Evolutionary conservation across 1,140 invertebrate species (phyloP), one percentile per base, ranked within the genome.

Genomic region (Mactra quadrangularis): DNA sequence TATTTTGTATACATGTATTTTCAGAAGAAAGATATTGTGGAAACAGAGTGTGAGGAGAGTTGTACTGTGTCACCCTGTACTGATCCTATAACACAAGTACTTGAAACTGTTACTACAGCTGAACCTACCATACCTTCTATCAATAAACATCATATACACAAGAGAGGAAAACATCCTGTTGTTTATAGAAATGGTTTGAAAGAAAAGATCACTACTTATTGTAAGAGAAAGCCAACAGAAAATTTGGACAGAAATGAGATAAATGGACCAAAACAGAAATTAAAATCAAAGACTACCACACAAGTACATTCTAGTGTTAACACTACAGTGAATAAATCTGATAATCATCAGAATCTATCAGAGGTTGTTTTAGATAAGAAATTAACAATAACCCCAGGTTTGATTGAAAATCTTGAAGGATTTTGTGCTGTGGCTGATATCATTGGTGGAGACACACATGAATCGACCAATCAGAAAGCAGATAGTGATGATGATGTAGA

Each of bases 401-500:
- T 86, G 33, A 86, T 86, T 22, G 85, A 84, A 45, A 86, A 86
- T 59, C 52, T 86, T n/a, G 85, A 86, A 55, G 60, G 85, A 52
- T 86, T 86, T 53, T 86, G 85, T 86, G 85, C 85, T 33, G 85
- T 86, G 11, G 77, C 83, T 25, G 79, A 88, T 50, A 88, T 84
- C 29, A 62, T 84, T n/a, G 53, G 29, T 60, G 83, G 64, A 35
- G 29, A 50, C 13, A 68, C 50, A n/a, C 38, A 55, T 55, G 82
- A 85, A n/a, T 50, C 31, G 17, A 55, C n/a, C 9, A 68, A 33
- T 15, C 1, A 72, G 64, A 33, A 19, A n/a, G 57, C 59, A 57
- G 85, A 86, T 17, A 84, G 84, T 47, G 88, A 89, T 68, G 88
- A 88, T 59, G 90, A 91, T 59, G 75, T 87, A 52, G 90, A 90